Evolutionary conservation across 2,113 vertebrate species (phyloP).

Genomic region (cattle (Bos taurus)): DNA sequence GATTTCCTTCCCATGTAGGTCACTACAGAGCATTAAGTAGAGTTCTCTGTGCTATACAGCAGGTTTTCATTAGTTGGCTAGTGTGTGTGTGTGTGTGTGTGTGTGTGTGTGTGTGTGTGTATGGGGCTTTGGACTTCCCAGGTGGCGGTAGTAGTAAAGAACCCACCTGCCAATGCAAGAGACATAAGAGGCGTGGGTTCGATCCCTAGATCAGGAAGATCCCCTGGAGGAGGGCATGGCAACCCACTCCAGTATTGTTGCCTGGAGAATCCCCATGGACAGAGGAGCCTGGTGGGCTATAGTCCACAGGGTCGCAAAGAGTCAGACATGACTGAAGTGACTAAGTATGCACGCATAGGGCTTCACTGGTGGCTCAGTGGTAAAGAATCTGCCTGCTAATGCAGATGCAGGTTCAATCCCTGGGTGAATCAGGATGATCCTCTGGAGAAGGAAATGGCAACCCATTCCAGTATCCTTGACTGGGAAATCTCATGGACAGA

Average conservation of each 20-base stretch:
- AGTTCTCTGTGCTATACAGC: neutral
- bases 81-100: neutral
- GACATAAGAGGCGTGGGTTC: neutral
- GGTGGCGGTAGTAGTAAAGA: neutral
- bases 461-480: neutral
- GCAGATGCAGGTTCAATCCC: neutral
- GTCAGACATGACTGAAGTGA: neutral
- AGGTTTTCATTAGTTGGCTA: neutral
- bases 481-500: neutral
- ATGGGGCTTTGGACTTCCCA: neutral
- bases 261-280: neutral
- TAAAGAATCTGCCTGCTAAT: neutral
- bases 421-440: neutral
- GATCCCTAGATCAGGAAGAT: neutral
- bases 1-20: neutral
- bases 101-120: neutral
- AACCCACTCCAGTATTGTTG: neutral
- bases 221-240: neutral
- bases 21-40: neutral
- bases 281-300: neutral
- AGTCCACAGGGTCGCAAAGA: neutral
- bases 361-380: neutral
- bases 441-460: neutral
- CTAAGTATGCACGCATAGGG: rapidly evolving
- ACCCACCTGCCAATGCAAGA: neutral